Conservation (phyloP, 2,113 vertebrate species). For the Eclectus roratus region DNA sequence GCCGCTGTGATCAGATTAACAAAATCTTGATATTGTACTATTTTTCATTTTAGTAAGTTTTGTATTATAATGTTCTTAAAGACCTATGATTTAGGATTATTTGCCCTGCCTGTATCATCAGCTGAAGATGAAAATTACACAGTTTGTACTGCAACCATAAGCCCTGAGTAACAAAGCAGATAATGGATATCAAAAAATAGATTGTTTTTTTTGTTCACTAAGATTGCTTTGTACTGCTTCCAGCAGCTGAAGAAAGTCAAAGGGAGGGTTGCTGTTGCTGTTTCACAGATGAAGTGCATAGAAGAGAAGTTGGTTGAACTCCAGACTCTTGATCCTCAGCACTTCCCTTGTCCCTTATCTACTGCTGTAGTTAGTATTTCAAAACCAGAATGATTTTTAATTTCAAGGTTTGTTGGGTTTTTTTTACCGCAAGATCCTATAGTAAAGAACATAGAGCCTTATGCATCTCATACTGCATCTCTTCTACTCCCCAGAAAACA, state of each 20-base stretch:
- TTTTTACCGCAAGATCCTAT: not conserved
- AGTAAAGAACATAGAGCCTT: not conserved
- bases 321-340: not conserved
- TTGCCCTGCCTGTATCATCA: not conserved
- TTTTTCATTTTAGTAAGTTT: not conserved
- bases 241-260: constrained; percentile 17
- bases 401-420: not conserved
- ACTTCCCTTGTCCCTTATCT: not conserved
- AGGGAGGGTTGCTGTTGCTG: not conserved
- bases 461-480: not conserved
- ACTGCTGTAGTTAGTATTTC: not conserved
- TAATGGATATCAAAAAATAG: constrained; percentile 15
- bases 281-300: constrained; percentile 12
- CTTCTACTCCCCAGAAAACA: not conserved
- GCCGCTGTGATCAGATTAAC: not conserved
- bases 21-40: not conserved
- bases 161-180: constrained; percentile 6
- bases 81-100: constrained; percentile 28
- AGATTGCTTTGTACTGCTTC: constrained; percentile 32
- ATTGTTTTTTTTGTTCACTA: not conserved
- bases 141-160: not conserved
- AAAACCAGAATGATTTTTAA: not conserved
- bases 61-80: not conserved
- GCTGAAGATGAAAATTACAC: not conserved
- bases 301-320: constrained; percentile 15